A percentile compares a stretch with the other conserved stretches of the same genome.
phyloP scores from a whole-genome alignment of 2,113 vertebrate genomes.

The Equus przewalskii region DNA sequence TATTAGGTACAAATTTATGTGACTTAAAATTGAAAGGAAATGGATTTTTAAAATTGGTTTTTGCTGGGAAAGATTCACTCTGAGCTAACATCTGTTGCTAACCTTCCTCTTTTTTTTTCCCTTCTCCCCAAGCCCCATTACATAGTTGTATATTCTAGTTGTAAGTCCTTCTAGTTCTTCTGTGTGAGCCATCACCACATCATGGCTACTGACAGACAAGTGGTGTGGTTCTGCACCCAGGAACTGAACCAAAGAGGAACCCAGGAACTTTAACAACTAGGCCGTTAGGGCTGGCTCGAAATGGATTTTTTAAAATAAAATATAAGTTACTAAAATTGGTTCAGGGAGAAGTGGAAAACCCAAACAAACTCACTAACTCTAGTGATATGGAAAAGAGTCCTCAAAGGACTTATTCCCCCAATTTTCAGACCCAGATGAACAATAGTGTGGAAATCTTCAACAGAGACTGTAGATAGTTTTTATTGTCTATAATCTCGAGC shows the following conservation, averaged over 20 bases:
- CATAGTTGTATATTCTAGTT: no score
- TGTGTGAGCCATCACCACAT: no score
- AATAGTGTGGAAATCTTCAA: neutral
- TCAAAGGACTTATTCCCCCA: neutral
- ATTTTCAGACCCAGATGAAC: neutral
- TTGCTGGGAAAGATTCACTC: no score
- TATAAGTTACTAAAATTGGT: neutral
- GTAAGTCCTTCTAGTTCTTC: no score
- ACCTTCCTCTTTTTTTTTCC: no score
- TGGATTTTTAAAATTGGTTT: neutral
- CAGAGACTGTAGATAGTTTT: neutral
- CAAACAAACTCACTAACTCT: neutral
- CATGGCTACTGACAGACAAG: no score
- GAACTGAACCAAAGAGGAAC: no score
- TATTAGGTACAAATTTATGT: neutral
- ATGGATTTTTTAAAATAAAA: neutral
- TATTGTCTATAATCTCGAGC: neutral
- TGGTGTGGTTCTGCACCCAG: no score
- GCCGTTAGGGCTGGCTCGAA: neutral
- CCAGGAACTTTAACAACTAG: no score
- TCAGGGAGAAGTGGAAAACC: neutral
- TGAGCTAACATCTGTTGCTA: no score
- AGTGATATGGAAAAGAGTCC: neutral
- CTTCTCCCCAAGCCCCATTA: no score
- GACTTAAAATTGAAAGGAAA: neutral